phyloP scores from a whole-genome alignment of 92 coral and sea anemone genomes.

The Pocillopora meandrina region DNA sequence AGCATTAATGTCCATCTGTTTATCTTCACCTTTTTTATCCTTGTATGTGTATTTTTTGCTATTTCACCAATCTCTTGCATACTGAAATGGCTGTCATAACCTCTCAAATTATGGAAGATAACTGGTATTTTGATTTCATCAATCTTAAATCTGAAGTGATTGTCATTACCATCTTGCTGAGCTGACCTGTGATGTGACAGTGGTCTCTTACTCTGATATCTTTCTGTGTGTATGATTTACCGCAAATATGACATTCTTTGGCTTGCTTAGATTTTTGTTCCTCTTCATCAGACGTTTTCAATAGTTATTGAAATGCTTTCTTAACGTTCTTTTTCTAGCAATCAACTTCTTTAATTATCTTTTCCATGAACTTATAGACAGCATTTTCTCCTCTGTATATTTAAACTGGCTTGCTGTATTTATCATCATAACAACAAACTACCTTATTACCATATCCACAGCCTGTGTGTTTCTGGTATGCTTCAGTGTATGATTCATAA shows the following conservation, averaged over 20 bases:
- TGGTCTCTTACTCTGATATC: slow-evolving; percentile 28
- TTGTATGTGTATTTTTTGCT: not conserved
- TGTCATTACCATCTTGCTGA: not conserved
- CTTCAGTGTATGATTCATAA: slow-evolving; percentile 1
- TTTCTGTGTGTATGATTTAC: not conserved
- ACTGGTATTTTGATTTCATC: too few species aligned
- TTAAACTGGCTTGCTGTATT: too few species aligned
- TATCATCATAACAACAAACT: not conserved
- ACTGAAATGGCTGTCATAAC: too few species aligned
- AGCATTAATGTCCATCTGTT: too few species aligned
- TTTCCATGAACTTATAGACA: not conserved
- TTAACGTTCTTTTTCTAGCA: not conserved
- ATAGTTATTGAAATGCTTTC: not conserved
- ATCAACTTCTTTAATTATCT: not conserved
- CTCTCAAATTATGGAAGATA: too few species aligned
- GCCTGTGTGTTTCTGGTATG: not conserved
- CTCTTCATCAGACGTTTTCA: not conserved
- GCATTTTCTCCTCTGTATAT: not conserved
- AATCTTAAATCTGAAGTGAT: too few species aligned
- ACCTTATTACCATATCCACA: slow-evolving; percentile 44
- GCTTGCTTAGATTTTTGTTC: not conserved
- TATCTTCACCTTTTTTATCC: too few species aligned
- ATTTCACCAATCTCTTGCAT: not conserved
- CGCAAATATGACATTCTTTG: not conserved
- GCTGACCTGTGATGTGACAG: slow-evolving; percentile 14